Conservation (phyloP, 2,113 vertebrate species). For the Heterochromis multidens region DNA sequence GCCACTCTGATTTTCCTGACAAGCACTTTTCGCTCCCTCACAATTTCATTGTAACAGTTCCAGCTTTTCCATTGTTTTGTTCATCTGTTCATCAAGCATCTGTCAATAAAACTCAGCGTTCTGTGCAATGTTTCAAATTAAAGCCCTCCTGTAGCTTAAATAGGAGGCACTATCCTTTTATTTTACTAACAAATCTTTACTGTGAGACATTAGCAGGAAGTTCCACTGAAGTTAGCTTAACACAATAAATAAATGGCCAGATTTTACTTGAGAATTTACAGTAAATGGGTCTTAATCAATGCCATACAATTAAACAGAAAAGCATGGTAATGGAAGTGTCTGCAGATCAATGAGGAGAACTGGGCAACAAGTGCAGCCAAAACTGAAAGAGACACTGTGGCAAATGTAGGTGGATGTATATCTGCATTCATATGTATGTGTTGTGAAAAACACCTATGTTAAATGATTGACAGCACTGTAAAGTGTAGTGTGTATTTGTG, state of each 20-base stretch:
- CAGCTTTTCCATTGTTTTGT: neutral
- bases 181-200: neutral
- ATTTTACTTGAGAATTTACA: slow-evolving; percentile 43
- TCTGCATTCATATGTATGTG: neutral
- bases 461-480: neutral
- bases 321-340: neutral
- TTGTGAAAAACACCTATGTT: neutral
- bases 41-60: neutral
- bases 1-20: no score
- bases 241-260: neutral
- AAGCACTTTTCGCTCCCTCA: no score
- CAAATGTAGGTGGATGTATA: neutral
- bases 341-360: neutral
- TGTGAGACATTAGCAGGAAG: neutral
- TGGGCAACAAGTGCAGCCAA: neutral
- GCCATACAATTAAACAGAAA: neutral
- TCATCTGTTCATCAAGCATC: neutral
- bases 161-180: neutral
- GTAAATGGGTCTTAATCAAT: neutral
- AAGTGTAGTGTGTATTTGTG: neutral
- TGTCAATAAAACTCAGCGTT: neutral
- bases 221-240: neutral
- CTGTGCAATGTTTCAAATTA: neutral
- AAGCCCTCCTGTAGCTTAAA: neutral
- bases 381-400: neutral